phyloP scores from a whole-genome alignment of 1,140 invertebrate genomes.

The Tetramorium alpestre region DNA sequence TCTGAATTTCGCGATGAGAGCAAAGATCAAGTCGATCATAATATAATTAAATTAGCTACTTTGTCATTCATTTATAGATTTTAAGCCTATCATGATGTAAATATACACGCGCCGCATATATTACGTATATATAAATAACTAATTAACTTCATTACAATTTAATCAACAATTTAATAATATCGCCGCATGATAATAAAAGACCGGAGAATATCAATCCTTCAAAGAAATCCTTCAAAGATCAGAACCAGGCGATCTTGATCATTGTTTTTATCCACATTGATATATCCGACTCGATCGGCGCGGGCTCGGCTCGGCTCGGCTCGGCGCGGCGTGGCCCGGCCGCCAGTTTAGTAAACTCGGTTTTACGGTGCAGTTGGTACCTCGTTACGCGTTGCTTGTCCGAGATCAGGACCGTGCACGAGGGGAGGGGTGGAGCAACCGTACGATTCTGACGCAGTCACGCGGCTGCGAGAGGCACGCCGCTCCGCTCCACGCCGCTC shows the following conservation, averaged over 20 bases:
- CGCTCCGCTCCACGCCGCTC: neutral
- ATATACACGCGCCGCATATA: neutral
- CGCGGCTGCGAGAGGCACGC: conserved; percentile 52
- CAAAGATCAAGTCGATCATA: neutral
- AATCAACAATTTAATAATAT: neutral
- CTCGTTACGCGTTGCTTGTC: conserved; percentile 74
- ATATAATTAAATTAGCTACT: neutral
- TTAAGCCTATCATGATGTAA: neutral
- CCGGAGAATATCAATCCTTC: neutral
- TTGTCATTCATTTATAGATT: neutral
- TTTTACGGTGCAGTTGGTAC: conserved; percentile 70
- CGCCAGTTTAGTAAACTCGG: conserved; percentile 65
- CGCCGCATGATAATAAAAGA: neutral
- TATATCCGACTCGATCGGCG: neutral
- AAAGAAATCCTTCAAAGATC: neutral
- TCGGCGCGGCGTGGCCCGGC: neutral
- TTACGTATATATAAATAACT: neutral
- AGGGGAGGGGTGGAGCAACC: conserved; percentile 5
- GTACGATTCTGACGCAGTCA: conserved; percentile 54
- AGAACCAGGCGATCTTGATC: neutral
- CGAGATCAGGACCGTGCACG: conserved; percentile 66
- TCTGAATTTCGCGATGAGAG: neutral
- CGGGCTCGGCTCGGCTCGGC: neutral
- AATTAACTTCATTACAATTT: neutral
- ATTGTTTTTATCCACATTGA: neutral